Conservation (phyloP, 2,113 vertebrate species). For the Limanda limanda region DNA sequence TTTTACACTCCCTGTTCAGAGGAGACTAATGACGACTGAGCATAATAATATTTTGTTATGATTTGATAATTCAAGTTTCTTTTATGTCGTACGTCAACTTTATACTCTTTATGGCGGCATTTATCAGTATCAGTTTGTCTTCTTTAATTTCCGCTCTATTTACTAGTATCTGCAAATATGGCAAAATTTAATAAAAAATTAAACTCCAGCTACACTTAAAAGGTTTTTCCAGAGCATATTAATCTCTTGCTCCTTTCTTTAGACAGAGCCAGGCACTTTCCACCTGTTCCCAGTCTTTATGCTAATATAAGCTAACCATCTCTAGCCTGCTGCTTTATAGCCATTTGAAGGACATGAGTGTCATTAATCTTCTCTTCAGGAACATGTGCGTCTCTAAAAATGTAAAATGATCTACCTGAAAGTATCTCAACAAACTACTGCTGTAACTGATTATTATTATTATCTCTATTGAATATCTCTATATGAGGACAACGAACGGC, state of each 20-base stretch:
- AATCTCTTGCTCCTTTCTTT: neutral
- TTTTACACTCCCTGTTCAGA: constrained; percentile 39
- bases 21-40: constrained; percentile 58
- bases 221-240: too few relatives aligned
- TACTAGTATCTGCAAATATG: neutral
- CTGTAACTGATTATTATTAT: too few relatives aligned
- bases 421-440: too few relatives aligned
- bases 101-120: neutral
- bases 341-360: neutral
- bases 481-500: too few relatives aligned
- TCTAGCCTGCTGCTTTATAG: neutral
- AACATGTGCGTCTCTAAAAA: too few relatives aligned
- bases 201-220: too few relatives aligned
- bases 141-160: neutral
- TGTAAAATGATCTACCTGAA: too few relatives aligned
- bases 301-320: neutral
- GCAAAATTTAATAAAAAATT: neutral
- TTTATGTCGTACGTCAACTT: constrained; percentile 16
- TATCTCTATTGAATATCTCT: too few relatives aligned
- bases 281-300: neutral
- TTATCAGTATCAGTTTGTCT: neutral
- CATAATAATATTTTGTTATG: constrained; percentile 44
- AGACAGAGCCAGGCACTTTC: neutral
- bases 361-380: too few relatives aligned
- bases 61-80: constrained; percentile 46